Evolutionary conservation across 2,888 invertebrate genomes (phyloP).

Genomic region (Theretra japonica): DNA sequence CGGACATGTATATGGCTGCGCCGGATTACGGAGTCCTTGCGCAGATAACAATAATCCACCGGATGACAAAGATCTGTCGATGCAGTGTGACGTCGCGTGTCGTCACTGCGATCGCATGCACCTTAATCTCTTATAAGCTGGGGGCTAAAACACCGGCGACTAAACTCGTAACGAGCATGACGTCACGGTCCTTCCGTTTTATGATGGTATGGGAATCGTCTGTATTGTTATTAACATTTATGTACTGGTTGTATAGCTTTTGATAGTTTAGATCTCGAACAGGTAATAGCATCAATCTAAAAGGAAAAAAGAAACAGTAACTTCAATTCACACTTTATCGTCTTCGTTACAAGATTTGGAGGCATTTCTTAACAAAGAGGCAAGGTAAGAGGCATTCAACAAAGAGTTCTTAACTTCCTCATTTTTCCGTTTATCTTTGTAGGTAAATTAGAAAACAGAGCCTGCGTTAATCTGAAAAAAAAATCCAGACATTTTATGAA

Average conservation of each 20-base stretch:
- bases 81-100: not conserved
- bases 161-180: not conserved
- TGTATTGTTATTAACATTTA: not conserved
- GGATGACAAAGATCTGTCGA: constrained; percentile 12
- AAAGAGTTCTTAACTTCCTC: no score
- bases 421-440: no score
- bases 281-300: no score
- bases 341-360: no score
- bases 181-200: not conserved
- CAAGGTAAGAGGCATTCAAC: no score
- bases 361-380: no score
- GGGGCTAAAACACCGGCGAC: not conserved
- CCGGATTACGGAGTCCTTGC: constrained; percentile 5
- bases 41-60: constrained; percentile 10
- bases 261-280: no score
- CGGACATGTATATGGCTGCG: not conserved
- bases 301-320: no score
- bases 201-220: not conserved
- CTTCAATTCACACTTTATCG: no score
- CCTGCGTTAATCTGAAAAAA: no score
- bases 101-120: not conserved
- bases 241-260: not conserved
- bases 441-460: no score
- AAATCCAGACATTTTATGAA: no score
- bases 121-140: not conserved